Percentiles rank a stretch among this genome's conserved stretches.
These are phyloP conservation scores for Apaloderma vittatum DNA, from an alignment of 2,113 vertebrate genomes.

Conservation along the genomic window DNA sequence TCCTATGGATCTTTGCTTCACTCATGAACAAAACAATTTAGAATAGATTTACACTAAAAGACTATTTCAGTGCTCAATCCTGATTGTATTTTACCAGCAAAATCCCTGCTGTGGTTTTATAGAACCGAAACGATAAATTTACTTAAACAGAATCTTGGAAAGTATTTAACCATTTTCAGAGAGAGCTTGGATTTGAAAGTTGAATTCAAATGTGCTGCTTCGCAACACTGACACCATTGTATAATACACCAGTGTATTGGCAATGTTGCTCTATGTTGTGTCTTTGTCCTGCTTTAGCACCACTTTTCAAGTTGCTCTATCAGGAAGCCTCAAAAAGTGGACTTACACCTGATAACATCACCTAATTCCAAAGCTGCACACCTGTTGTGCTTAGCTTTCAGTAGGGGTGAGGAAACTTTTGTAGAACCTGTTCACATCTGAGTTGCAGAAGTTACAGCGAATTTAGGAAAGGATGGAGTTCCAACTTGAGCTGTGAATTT, in stretches of 20 bases:
- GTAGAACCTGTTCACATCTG: background rate
- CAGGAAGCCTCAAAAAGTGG: background rate
- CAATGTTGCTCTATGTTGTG: background rate
- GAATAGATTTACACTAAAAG: background rate
- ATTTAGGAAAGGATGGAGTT: slow-evolving; percentile 20
- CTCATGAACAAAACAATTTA: background rate
- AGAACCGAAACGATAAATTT: background rate
- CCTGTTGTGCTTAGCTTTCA: background rate
- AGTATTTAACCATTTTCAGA: background rate
- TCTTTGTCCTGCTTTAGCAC: background rate
- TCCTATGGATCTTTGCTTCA: background rate
- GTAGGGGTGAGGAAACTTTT: background rate
- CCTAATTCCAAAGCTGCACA: background rate
- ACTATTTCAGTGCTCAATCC: background rate
- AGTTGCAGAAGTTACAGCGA: background rate
- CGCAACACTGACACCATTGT: fast-evolving
- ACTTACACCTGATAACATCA: background rate
- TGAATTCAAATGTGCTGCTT: background rate
- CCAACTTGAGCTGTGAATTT: slow-evolving; percentile 35
- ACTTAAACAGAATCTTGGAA: background rate
- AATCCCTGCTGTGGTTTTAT: background rate
- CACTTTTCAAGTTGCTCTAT: background rate
- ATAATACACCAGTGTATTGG: background rate
- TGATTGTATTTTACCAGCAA: background rate
- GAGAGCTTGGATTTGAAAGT: background rate